phyloP scores from a whole-genome alignment of 2,113 vertebrate genomes.

The Nothoprocta perdicaria region DNA sequence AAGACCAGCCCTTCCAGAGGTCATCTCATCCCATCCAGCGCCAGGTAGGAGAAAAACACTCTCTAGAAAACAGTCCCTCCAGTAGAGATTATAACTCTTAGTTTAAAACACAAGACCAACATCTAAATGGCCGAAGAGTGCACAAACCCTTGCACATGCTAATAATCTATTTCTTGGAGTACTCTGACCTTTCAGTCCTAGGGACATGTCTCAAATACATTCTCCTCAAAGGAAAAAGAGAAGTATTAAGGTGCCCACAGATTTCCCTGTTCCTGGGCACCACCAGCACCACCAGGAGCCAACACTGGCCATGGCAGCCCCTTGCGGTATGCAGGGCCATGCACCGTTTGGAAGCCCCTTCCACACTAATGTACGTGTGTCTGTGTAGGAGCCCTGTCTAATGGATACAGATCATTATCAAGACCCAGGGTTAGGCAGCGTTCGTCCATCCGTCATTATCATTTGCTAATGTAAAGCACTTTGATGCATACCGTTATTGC shows the following conservation, averaged over 20 bases:
- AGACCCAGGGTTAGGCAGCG: background rate
- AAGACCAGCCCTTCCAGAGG: background rate
- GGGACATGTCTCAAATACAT: background rate
- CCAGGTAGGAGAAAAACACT: background rate
- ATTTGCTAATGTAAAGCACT: background rate
- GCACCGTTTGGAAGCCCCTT: fast-evolving
- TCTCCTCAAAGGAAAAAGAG: background rate
- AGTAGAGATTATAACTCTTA: background rate
- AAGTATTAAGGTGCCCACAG: background rate
- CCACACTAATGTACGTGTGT: fast-evolving
- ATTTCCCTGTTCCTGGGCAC: background rate
- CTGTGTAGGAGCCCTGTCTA: background rate
- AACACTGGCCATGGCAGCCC: background rate
- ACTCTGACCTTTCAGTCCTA: background rate
- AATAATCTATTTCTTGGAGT: background rate
- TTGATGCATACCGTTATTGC: too few species aligned
- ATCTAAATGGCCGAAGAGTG: background rate
- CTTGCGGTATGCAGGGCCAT: background rate
- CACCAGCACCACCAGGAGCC: background rate
- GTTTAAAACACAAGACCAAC: background rate
- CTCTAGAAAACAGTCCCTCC: background rate
- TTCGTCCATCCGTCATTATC: background rate
- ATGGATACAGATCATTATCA: background rate
- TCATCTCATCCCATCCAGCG: background rate
- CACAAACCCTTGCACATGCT: background rate